These are phyloP conservation scores for Acromyrmex heyeri DNA, from an alignment of 1,140 invertebrate species.

Conservation along the genomic window DNA sequence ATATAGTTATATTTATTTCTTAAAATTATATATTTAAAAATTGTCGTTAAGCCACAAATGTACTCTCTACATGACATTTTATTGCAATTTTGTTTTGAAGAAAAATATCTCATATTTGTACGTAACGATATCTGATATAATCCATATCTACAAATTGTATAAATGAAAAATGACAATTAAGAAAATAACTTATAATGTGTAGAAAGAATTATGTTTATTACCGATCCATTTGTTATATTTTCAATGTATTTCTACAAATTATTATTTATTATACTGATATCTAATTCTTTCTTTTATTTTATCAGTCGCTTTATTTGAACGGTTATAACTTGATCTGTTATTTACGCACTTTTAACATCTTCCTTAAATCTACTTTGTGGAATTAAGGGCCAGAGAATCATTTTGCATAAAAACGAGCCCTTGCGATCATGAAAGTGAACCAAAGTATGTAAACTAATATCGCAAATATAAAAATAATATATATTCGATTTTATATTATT, in stretches of 20 bases:
- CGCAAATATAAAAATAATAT: slow-evolving; percentile 3
- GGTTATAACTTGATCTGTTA: slow-evolving; percentile 3
- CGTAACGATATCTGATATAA: slow-evolving; percentile 8
- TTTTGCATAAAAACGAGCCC: not conserved
- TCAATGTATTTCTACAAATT: slow-evolving; percentile 1
- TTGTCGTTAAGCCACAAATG: slow-evolving; percentile 1
- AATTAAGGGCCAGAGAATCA: not conserved
- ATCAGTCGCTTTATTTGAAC: not conserved
- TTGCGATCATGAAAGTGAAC: not conserved
- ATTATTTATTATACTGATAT: slow-evolving; percentile 11
- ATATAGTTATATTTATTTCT: slow-evolving; percentile 32
- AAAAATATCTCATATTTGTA: slow-evolving; percentile 27
- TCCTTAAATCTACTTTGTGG: not conserved
- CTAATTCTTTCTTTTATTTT: not conserved
- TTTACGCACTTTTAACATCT: slow-evolving; percentile 11
- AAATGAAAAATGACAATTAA: not conserved
- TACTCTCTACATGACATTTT: slow-evolving; percentile 21
- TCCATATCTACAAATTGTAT: not conserved
- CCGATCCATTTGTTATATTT: not conserved
- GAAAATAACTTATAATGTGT: slow-evolving; percentile 12
- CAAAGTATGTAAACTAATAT: not conserved
- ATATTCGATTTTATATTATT: not conserved
- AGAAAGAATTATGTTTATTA: slow-evolving; percentile 10
- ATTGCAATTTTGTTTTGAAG: slow-evolving; percentile 26
- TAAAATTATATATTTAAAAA: slow-evolving; percentile 48